Evolutionary conservation across 2,113 vertebrate genomes (phyloP), one percentile per base, ranked within the genome.

Genomic region (Dolichallabes microphthalmus): DNA sequence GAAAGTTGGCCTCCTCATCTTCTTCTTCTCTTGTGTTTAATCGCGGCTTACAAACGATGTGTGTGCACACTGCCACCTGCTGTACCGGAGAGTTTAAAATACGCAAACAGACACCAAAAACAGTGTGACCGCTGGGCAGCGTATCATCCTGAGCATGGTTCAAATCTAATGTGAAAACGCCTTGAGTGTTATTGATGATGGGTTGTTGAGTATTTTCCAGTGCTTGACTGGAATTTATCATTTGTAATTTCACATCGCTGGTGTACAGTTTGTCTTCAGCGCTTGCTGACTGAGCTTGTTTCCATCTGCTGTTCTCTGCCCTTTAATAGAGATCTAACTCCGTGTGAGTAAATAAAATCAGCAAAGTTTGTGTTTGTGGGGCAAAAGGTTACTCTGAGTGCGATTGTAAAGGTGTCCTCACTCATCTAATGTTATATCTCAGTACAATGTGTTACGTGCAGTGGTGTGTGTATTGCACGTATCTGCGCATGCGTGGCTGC

Each of bases 211-310:
- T 15, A 50, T 73, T 73, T 73, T 50, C 11, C 8, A 73, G 20
- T 2, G 19, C 20, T 14, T 50, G 69, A 22, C 35, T 73, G 10
- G 19, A 73, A 45, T 50, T 50, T 50, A 73, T 45, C 25, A 20
- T 25, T 20, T 39, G 66, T 45, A 45, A 45, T 45, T 45, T 19
- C 55, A 57, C 55, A 57, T 14, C 14, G 14, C 55, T 57, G 55
- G 13, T 57, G 55, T 57, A 57, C 14, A 57, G 13, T 57, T 57
- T 57, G 69, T 45, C 35, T 73, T 73, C 45, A 50, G 9, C 22
- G 35, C 11, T 45, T 73, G 69, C 39, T 73, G 69, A 45, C 35
- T 73, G 69, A 73, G 69, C 69, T 73, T 25, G 69, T 73, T 73
- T 39, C 3, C 45, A 39, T 45, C 35, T 73, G 3, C 69, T 73